phyloP scores from a whole-genome alignment of 2,113 vertebrate genomes.

The Cottus gobio region DNA sequence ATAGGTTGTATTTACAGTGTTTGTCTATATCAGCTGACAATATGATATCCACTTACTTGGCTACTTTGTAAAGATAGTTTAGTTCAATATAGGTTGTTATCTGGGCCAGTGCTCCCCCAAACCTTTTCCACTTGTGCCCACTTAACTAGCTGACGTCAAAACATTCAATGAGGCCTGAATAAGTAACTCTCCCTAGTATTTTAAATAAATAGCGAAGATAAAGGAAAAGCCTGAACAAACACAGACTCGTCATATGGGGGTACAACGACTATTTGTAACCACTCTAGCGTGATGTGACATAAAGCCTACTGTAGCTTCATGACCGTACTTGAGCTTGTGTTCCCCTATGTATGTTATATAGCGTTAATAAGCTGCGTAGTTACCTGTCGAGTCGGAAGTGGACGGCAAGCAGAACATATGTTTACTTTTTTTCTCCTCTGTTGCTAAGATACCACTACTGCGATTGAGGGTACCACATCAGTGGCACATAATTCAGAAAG shows the following conservation, averaged over 20 bases:
- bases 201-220: neutral
- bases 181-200: neutral
- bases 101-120: neutral
- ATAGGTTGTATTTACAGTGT: neutral
- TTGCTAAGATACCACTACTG: slow-evolving; percentile 63
- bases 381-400: neutral
- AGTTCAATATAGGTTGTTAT: neutral
- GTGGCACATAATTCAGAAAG: neutral
- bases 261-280: neutral
- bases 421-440: slow-evolving; percentile 8
- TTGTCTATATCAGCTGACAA: neutral
- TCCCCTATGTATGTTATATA: neutral
- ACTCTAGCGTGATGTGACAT: neutral
- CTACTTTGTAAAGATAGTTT: neutral
- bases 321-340: neutral
- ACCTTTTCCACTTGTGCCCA: neutral
- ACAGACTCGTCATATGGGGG: neutral
- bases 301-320: neutral
- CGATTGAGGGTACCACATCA: neutral
- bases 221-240: neutral
- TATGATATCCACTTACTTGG: neutral
- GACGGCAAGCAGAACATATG: neutral
- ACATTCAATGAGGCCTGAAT: neutral
- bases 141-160: neutral
- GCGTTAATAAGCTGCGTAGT: neutral